Base-by-base conservation (phyloP, 2,113 vertebrate species). In the Melanostigma gelatinosum region DNA sequence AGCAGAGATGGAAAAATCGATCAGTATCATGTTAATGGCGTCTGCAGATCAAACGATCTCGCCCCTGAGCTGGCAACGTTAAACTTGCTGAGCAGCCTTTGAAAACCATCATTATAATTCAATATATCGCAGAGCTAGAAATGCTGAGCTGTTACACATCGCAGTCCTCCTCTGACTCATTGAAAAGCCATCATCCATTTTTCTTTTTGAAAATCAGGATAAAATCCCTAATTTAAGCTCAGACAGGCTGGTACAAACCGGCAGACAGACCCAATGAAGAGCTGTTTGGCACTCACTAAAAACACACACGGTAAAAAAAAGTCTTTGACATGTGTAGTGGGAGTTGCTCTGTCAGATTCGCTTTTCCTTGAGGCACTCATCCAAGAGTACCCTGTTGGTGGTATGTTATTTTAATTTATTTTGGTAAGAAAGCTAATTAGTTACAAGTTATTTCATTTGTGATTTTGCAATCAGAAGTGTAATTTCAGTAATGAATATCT, bases 1-100 rank as follows among this genome's bases (percentile, higher is more conserved):
- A 70, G 52, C 77, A 70, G 72, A 87, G 85, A 89, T 91, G 88
- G 89, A 94, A 93, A 94, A 92, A 92, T 92, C 92, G 52, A 89
- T 94, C 46, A 61, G 68, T 78, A 80, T 85, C 68, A 73, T 78
- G 80, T 67, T 71, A 75, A 87, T 80, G 82, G 70, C 34, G 72
- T 82, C 77, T 79, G 64, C 75, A 85, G 79, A 75, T 78, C 77
- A 86, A 76, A 90, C 81, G 58, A 85, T 79, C 82, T 78, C 27
- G 8, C 57, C 72, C 77, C 74, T 75, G 27, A 80, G 61, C 77
- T 46, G 65, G 48, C n/a, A 58, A 77, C 13, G 7, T 32, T 63
- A 29, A 79, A 66, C 36, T 42, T 16, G 44, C 62, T 72, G n/a
- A 68, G 63, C 55, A 18, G 81, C 55, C 65, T 82, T 72, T 84